Conservation (phyloP, 2,113 vertebrate genomes). For the Vimba vimba region DNA sequence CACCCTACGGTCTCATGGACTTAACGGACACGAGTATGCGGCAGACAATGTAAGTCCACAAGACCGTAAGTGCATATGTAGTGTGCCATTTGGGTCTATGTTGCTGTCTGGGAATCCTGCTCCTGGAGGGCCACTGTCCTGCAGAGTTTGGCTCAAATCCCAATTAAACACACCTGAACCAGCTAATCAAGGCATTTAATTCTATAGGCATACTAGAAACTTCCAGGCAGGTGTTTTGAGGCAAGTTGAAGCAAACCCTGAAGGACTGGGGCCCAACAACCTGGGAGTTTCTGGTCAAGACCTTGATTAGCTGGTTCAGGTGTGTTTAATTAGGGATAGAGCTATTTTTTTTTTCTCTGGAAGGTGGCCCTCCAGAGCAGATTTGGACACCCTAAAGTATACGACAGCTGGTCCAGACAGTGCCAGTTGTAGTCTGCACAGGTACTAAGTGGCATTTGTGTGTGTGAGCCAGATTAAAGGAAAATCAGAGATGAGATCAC, state of each 20-base stretch:
- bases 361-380: neutral
- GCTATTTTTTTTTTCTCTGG: neutral
- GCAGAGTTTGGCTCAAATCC: neutral
- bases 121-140: neutral
- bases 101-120: neutral
- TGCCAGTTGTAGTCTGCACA: constrained; percentile 8
- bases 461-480: constrained; percentile 33
- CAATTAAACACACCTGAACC: neutral
- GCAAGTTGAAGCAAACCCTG: neutral
- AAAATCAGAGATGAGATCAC: neutral
- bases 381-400: neutral
- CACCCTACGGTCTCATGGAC: no score
- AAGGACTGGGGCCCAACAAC: neutral
- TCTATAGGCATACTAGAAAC: neutral
- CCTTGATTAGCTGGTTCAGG: neutral
- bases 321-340: neutral
- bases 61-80: no score
- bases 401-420: constrained; percentile 19
- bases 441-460: constrained; percentile 14
- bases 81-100: no score
- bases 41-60: no score
- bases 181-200: neutral
- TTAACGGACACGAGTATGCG: no score
- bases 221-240: neutral
- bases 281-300: neutral